These are phyloP conservation scores for Phymastichus coffea DNA, from an alignment of 1,140 invertebrate species.

Conservation along the genomic window DNA sequence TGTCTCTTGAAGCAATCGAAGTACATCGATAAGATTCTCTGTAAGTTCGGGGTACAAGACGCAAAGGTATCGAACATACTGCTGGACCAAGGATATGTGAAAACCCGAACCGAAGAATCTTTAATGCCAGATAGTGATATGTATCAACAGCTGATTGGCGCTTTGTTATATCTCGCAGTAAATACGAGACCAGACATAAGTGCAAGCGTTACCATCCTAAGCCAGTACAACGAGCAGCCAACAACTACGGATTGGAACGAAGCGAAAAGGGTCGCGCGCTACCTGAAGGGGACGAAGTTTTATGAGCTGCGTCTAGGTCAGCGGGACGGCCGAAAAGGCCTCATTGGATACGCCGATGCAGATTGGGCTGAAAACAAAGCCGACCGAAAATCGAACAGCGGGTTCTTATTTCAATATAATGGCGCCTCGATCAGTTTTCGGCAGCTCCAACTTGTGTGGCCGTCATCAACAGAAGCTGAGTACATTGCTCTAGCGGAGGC, in stretches of 20 bases:
- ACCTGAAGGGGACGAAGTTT: no score
- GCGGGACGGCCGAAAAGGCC: not conserved
- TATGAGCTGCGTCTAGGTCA: slow-evolving; percentile 1
- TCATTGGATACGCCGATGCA: no score
- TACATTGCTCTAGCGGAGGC: slow-evolving; percentile 30
- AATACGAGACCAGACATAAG: slow-evolving; percentile 2
- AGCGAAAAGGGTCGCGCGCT: slow-evolving; percentile 32
- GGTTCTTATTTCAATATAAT: slow-evolving; percentile 23
- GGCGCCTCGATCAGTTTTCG: slow-evolving; percentile 15
- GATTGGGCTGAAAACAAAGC: slow-evolving; percentile 28
- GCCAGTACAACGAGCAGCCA: slow-evolving; percentile 33
- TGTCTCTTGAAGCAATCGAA: not conserved
- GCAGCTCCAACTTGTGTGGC: slow-evolving; percentile 19
- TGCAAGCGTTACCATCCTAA: slow-evolving; percentile 35
- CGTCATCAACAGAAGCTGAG: slow-evolving; percentile 36
- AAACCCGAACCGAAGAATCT: not conserved
- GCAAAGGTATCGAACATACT: not conserved
- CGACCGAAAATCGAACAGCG: slow-evolving; percentile 33
- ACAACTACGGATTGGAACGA: slow-evolving; percentile 30
- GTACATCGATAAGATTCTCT: not conserved
- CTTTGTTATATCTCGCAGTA: not conserved
- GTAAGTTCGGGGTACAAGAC: not conserved
- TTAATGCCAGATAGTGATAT: not conserved
- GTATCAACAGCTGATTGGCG: slow-evolving; percentile 6
- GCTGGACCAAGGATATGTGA: slow-evolving; percentile 15